A percentile compares a stretch with the other conserved stretches of the same genome.
Evolutionary conservation across 2,888 invertebrate species (phyloP).

Genomic region (Habroteleia sp.): DNA sequence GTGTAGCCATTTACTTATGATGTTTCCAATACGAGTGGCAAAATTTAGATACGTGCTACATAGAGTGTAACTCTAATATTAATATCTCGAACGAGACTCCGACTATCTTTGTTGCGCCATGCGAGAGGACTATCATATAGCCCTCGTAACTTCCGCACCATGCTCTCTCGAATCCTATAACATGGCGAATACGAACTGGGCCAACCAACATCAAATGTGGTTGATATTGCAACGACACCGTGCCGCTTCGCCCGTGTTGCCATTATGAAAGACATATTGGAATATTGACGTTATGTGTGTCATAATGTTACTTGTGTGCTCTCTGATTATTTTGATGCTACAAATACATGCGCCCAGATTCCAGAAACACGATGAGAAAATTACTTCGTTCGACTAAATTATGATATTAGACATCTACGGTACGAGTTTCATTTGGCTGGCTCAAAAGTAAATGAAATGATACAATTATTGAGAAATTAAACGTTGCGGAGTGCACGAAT

Average conservation of each 20-base stretch:
- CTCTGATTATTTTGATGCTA: conserved; percentile 21
- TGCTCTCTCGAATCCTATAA: conserved; percentile 57
- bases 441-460: no score
- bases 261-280: conserved; percentile 56
- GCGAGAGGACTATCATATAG: conserved; percentile 65
- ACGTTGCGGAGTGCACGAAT: no score
- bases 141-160: conserved; percentile 72
- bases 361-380: conserved; percentile 7
- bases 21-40: no score
- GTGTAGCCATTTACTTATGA: no score
- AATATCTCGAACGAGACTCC: conserved; percentile 29
- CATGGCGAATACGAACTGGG: conserved; percentile 21
- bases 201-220: conserved; percentile 18
- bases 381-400: conserved; percentile 12
- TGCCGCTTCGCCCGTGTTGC: conserved; percentile 23
- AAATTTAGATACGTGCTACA: not conserved
- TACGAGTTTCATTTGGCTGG: conserved; percentile 3
- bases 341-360: conserved; percentile 1
- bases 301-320: conserved; percentile 21
- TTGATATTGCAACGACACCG: conserved; percentile 51
- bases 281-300: conserved; percentile 17
- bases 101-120: conserved; percentile 37
- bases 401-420: conserved; percentile 6
- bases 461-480: no score
- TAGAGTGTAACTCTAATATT: conserved; percentile 24